Evolutionary conservation across 1,140 invertebrate genomes (phyloP).

Genomic region (Leptopilina clavipes): DNA sequence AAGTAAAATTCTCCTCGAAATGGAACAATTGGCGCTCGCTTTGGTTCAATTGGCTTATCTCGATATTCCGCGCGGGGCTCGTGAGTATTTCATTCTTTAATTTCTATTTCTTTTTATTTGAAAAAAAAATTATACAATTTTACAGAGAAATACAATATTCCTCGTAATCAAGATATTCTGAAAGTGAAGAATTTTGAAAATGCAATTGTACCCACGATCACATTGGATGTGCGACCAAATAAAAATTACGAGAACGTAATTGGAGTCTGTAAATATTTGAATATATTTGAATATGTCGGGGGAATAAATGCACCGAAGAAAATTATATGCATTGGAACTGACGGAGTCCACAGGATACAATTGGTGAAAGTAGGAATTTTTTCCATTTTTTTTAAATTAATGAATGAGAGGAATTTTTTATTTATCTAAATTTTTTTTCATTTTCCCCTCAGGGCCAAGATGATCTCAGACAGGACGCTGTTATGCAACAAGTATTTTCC

Average conservation of each 20-base stretch:
- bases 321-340: slow-evolving; percentile 86
- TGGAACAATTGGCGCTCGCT: slow-evolving; percentile 75
- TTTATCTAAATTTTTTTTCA: not conserved
- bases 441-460: slow-evolving; percentile 82
- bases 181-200: slow-evolving; percentile 62
- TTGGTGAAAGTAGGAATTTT: slow-evolving; percentile 87
- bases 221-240: slow-evolving; percentile 78
- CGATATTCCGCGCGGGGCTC: slow-evolving; percentile 32
- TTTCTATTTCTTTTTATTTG: no score
- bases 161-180: slow-evolving; percentile 47
- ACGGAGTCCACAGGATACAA: slow-evolving; percentile 84
- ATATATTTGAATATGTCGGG: slow-evolving; percentile 82
- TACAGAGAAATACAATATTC: slow-evolving; percentile 37
- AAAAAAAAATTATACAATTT: slow-evolving; percentile 21
- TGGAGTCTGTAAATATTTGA: slow-evolving; percentile 74
- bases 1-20: slow-evolving; percentile 60
- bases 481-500: slow-evolving; percentile 96
- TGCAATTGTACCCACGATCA: slow-evolving; percentile 80
- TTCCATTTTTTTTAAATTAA: not conserved
- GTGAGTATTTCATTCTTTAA: slow-evolving; percentile 44
- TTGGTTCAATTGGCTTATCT: slow-evolving; percentile 73
- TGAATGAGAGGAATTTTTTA: not conserved
- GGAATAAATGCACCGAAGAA: slow-evolving; percentile 94
- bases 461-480: slow-evolving; percentile 95
- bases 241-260: slow-evolving; percentile 78